A percentile compares a stretch with the other conserved stretches of the same genome.
These are phyloP conservation scores for Tenualosa ilisha DNA, from an alignment of 2,797 vertebrate species.

Conservation along the genomic window DNA sequence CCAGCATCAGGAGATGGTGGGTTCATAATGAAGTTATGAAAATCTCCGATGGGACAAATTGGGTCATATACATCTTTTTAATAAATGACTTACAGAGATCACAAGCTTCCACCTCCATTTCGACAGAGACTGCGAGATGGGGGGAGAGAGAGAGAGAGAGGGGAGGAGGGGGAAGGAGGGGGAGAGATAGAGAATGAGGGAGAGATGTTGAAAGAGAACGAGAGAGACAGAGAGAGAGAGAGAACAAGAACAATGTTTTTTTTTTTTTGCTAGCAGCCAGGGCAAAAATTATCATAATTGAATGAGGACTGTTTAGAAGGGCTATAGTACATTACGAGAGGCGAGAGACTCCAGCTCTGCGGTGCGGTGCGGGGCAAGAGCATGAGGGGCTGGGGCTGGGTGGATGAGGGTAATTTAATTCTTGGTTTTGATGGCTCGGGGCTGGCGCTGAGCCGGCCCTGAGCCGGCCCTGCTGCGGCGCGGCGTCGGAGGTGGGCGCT, in stretches of 20 bases:
- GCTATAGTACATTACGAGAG: constrained; percentile 37
- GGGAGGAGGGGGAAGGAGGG: constrained; percentile 22
- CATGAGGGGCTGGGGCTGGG: not conserved
- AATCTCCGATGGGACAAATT: constrained; percentile 61
- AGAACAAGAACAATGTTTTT: constrained; percentile 23
- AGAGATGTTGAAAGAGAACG: constrained; percentile 27
- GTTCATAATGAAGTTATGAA: constrained; percentile 63
- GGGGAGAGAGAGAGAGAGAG: constrained; percentile 27
- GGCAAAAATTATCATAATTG: constrained; percentile 51
- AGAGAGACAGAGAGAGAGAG: constrained; percentile 12
- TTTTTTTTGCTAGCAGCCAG: constrained; percentile 17
- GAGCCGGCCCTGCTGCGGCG: not conserved
- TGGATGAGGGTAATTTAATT: constrained; percentile 36
- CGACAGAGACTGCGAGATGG: constrained; percentile 16
- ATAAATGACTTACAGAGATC: constrained; percentile 59
- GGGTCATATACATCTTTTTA: constrained; percentile 62
- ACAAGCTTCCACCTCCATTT: constrained; percentile 51
- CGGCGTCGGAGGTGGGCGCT: constrained; percentile 1
- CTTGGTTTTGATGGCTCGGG: constrained; percentile 23
- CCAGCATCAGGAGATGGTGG: constrained; percentile 50
- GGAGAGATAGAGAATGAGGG: constrained; percentile 22
- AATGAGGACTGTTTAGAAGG: constrained; percentile 51
- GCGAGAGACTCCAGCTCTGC: constrained; percentile 23
- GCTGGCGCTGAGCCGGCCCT: not conserved
- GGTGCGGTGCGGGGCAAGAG: not conserved